Conservation (phyloP, 2,888 invertebrate species). For the Nymphalis polychloros region DNA sequence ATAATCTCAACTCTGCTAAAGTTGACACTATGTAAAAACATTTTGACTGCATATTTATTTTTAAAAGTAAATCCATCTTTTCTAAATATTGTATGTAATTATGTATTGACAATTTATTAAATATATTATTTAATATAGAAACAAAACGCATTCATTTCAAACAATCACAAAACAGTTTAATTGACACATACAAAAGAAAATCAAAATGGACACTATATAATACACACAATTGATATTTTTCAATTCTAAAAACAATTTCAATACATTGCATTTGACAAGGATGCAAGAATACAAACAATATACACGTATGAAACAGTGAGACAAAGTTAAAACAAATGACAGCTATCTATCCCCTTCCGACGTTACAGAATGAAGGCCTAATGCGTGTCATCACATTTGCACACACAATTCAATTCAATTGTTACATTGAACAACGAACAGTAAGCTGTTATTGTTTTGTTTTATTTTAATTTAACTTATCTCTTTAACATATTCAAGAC, state of each 20-base stretch:
- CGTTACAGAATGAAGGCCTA: slow-evolving; percentile 64
- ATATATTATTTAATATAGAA: no score
- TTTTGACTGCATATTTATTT: no score
- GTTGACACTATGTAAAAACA: no score
- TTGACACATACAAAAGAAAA: neutral
- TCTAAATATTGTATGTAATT: no score
- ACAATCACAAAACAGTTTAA: no score
- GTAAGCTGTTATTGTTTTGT: slow-evolving; percentile 29
- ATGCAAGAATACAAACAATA: slow-evolving; percentile 44
- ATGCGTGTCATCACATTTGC: slow-evolving; percentile 78
- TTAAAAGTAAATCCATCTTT: no score
- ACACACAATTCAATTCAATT: slow-evolving; percentile 65
- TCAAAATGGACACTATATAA: neutral
- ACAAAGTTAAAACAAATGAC: slow-evolving; percentile 65
- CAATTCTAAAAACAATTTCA: slow-evolving; percentile 35
- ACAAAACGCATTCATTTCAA: no score
- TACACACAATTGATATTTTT: neutral
- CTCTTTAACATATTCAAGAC: no score
- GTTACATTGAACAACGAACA: slow-evolving; percentile 38
- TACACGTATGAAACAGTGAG: slow-evolving; percentile 45
- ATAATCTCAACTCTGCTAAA: no score
- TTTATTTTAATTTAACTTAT: neutral
- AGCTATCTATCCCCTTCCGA: slow-evolving; percentile 64
- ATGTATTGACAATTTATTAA: no score
- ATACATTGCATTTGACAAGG: slow-evolving; percentile 39